Evolutionary conservation across 64 coral and sea anemone genomes (phyloP).

Genomic region (Trachythela sp.): DNA sequence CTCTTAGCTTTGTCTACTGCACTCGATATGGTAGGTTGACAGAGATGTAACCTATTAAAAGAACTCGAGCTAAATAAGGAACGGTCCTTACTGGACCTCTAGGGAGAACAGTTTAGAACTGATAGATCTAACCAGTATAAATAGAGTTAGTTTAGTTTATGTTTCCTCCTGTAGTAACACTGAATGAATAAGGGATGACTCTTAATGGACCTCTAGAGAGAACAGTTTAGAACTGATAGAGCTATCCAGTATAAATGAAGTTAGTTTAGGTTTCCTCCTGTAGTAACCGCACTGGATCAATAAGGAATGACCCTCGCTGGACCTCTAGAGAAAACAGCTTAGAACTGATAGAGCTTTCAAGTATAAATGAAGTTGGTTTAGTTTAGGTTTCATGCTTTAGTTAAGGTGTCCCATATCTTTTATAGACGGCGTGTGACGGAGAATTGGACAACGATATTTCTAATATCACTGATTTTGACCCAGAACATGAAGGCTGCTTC

Average conservation of each 20-base stretch:
- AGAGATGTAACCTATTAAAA: no score
- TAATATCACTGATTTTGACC: not conserved
- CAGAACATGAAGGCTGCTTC: not conserved
- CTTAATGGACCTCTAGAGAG: no score
- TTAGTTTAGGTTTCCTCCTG: no score
- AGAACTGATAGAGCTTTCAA: not conserved
- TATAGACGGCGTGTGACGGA: not conserved
- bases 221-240: no score
- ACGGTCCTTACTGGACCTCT: no score
- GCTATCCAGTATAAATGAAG: no score
- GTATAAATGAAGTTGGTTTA: not conserved
- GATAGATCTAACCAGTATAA: no score
- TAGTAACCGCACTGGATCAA: not conserved
- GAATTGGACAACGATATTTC: not conserved
- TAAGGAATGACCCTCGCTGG: not conserved
- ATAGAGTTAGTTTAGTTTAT: no score
- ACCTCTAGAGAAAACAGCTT: not conserved
- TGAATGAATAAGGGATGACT: no score
- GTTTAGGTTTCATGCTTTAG: not conserved
- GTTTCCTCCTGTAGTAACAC: no score
- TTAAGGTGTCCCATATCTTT: not conserved
- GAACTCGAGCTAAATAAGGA: no score
- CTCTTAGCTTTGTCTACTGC: slow-evolving; percentile 58
- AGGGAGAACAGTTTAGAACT: no score
- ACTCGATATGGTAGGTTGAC: slow-evolving; percentile 66